phyloP scores from a whole-genome alignment of 2,888 invertebrate species.

The Philopedon plagiatum region DNA sequence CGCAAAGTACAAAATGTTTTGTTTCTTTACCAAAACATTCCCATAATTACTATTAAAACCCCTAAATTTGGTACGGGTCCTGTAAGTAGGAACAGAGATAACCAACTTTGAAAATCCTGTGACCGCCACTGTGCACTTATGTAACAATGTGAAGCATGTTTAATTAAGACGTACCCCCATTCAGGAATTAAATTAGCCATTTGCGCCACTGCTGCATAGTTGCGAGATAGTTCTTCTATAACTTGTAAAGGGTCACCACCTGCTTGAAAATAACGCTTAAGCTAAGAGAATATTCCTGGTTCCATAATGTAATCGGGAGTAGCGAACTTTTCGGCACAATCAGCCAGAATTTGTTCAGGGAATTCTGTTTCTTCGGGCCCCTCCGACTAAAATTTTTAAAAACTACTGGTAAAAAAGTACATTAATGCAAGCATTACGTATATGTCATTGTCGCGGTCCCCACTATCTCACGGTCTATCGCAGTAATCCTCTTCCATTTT shows the following conservation, averaged over 20 bases:
- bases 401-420: background rate
- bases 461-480: conserved; percentile 76
- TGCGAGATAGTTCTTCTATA: conserved; percentile 92
- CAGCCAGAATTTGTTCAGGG: conserved; percentile 89
- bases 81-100: no score
- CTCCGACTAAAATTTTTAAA: conserved; percentile 74
- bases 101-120: no score
- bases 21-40: no score
- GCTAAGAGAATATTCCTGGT: conserved; percentile 93
- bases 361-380: conserved; percentile 84
- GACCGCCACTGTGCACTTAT: no score
- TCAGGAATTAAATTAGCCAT: conserved; percentile 97
- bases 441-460: conserved; percentile 75
- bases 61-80: no score
- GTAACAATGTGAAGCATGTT: no score
- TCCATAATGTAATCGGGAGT: conserved; percentile 99
- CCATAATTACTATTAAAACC: no score
- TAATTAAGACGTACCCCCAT: conserved; percentile 75
- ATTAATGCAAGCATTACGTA: background rate
- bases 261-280: conserved; percentile 92
- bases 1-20: no score
- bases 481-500: conserved; percentile 74
- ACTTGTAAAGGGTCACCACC: conserved; percentile 96
- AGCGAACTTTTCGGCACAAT: conserved; percentile 93
- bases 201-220: conserved; percentile 96